A percentile compares a stretch with the other conserved stretches of the same genome.
Evolutionary conservation across 2,797 vertebrate genomes (phyloP).

Genomic region (Prunella strophiata): DNA sequence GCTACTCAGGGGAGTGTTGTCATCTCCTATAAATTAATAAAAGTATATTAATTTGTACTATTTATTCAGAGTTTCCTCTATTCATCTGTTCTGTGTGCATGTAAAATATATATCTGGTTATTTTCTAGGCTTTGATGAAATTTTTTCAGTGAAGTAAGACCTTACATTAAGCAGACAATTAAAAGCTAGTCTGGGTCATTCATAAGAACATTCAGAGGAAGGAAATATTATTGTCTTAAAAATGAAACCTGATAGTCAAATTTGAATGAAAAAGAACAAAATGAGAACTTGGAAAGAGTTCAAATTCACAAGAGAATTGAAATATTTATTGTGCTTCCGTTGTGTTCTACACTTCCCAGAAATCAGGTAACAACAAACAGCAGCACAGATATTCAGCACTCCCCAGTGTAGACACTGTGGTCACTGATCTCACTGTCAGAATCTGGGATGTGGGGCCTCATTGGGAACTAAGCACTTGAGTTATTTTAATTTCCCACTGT

Average conservation of each 20-base stretch:
- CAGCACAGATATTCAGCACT: not conserved
- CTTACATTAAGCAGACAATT: not conserved
- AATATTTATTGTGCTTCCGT: not conserved
- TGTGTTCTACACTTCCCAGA: not conserved
- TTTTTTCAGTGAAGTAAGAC: not conserved
- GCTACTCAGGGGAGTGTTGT: not conserved
- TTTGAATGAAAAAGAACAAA: not conserved
- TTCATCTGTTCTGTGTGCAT: not conserved
- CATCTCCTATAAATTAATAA: not conserved
- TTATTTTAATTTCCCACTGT: not conserved
- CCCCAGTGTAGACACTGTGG: not conserved
- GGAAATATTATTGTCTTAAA: not conserved
- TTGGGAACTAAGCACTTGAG: not conserved
- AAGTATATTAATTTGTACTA: not conserved
- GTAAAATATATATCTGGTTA: not conserved
- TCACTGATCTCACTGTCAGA: not conserved
- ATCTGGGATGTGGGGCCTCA: not conserved
- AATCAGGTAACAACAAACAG: not conserved
- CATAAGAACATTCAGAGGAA: not conserved
- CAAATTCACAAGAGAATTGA: not conserved
- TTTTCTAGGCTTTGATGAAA: not conserved
- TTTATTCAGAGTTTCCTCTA: not conserved
- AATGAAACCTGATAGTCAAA: not conserved
- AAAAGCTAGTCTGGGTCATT: not conserved
- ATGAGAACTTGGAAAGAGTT: not conserved